A percentile compares a stretch with the other conserved stretches of the same genome.
These are phyloP conservation scores for Eonycteris spelaea DNA, from an alignment of 2,113 vertebrate genomes.

Conservation along the genomic window DNA sequence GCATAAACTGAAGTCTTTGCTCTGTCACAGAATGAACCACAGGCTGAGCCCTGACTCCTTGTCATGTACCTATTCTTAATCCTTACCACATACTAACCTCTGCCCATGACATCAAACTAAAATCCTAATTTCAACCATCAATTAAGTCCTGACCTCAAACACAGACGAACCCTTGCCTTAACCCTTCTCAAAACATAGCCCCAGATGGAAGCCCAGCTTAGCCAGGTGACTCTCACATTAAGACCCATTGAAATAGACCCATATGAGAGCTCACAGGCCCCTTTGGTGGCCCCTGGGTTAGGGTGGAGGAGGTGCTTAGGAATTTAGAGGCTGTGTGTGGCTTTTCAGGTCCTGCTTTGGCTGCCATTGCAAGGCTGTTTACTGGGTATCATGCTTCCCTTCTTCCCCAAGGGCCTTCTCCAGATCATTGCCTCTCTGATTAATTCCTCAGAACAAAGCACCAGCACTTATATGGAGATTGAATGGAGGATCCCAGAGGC, in stretches of 20 bases:
- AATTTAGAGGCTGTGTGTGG: fast-evolving
- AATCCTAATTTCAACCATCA: neutral
- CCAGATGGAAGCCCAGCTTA: too few species aligned
- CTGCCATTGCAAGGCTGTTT: neutral
- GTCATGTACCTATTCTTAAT: neutral
- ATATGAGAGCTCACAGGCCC: fast-evolving
- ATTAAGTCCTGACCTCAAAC: neutral
- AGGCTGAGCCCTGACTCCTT: neutral
- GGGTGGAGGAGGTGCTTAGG: neutral
- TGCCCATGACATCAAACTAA: neutral
- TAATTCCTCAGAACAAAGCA: conserved; percentile 32
- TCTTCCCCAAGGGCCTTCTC: neutral
- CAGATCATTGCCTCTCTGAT: conserved; percentile 23
- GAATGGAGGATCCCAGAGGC: neutral
- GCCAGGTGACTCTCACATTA: too few species aligned
- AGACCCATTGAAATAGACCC: neutral
- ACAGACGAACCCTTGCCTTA: neutral
- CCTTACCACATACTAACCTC: neutral
- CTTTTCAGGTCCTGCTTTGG: neutral
- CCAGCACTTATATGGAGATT: neutral
- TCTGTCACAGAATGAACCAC: neutral
- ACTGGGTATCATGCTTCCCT: neutral
- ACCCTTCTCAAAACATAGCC: too few species aligned
- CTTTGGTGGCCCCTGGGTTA: neutral
- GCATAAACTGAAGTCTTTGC: neutral